These are phyloP conservation scores for Sinocyclocheilus rhinocerous DNA, from an alignment of 2,113 vertebrate species.

Conservation along the genomic window DNA sequence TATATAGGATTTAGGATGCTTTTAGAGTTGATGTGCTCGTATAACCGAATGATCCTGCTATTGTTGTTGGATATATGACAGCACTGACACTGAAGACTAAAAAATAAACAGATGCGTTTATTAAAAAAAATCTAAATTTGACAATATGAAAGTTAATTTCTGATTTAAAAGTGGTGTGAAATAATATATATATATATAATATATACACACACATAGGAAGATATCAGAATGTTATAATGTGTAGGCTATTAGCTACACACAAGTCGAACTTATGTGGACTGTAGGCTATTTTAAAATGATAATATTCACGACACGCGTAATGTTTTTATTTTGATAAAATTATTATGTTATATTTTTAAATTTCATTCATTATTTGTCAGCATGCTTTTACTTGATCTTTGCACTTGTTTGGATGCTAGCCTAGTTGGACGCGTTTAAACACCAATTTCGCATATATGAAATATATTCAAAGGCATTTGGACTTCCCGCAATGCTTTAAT, in stretches of 20 bases:
- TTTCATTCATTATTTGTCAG: constrained; percentile 26
- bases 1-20: neutral
- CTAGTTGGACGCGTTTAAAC: neutral
- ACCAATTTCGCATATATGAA: neutral
- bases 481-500: neutral
- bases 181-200: neutral
- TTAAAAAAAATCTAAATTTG: constrained; percentile 42
- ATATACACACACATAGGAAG: too few species aligned
- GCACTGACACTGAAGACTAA: constrained; percentile 7
- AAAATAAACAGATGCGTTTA: neutral
- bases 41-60: constrained; percentile 28
- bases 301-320: neutral
- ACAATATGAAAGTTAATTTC: neutral
- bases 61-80: constrained; percentile 39
- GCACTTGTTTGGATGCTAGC: neutral
- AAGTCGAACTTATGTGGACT: constrained; percentile 4
- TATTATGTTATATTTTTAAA: neutral
- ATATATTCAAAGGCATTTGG: neutral
- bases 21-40: constrained; percentile 24
- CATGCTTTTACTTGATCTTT: neutral
- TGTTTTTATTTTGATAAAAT: neutral
- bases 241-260: neutral
- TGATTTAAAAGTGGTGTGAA: neutral
- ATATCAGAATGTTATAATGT: neutral
- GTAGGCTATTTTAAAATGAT: too few species aligned